Conservation (phyloP, 2,888 invertebrate species). For the Metacarcinus magister region DNA sequence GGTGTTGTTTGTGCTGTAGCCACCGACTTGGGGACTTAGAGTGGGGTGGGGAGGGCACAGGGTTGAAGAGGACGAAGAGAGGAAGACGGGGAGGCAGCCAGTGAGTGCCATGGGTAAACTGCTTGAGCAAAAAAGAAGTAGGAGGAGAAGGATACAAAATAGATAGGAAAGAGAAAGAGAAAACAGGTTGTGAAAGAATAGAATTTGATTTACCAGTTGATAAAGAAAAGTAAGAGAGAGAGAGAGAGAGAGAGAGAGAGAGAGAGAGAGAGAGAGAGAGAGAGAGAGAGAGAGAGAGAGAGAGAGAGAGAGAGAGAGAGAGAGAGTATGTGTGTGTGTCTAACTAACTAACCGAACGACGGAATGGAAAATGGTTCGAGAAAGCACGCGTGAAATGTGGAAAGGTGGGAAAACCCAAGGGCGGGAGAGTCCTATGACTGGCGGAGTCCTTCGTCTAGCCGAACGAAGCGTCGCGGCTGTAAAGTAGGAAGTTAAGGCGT, state of each 20-base stretch:
- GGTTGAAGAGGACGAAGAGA: neutral
- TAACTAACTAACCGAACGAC: neutral
- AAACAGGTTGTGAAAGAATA: neutral
- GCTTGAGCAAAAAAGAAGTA: neutral
- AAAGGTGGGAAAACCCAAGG: neutral
- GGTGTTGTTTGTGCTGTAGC: conserved; percentile 26
- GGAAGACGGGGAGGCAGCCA: neutral
- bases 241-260: neutral
- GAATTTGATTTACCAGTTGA: neutral
- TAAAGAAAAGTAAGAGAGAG: neutral
- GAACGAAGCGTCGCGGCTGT: neutral
- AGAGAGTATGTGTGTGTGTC: no score
- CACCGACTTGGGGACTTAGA: neutral
- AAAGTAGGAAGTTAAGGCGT: conserved; percentile 48
- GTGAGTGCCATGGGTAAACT: neutral
- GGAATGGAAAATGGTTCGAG: neutral
- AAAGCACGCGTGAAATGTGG: conserved; percentile 22
- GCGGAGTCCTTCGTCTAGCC: neutral
- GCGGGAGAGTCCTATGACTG: neutral
- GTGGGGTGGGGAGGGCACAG: neutral
- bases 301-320: neutral
- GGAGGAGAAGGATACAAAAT: neutral
- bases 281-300: neutral
- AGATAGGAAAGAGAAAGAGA: neutral
- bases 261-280: neutral